A percentile compares a stretch with the other conserved stretches of the same genome.
phyloP scores from a whole-genome alignment of 2,888 invertebrate species.

The Apotomis capreana region DNA sequence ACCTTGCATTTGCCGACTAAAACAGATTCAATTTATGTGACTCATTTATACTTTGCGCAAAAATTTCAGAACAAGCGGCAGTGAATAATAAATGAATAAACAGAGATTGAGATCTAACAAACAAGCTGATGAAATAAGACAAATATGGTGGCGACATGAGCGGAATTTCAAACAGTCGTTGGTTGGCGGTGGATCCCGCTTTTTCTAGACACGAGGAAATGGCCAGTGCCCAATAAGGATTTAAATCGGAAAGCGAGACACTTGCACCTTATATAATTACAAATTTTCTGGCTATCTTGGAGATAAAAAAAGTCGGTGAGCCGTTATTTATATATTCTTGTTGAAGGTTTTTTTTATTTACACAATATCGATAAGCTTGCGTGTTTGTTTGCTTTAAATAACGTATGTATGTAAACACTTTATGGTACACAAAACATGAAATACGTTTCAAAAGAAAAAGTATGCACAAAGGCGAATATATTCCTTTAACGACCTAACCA shows the following conservation, averaged over 20 bases:
- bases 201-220: slow-evolving; percentile 28
- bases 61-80: slow-evolving; percentile 59
- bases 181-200: slow-evolving; percentile 13
- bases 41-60: slow-evolving; percentile 48
- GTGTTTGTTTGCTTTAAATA: too few relatives aligned
- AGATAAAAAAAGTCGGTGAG: background rate
- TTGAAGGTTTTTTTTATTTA: too few relatives aligned
- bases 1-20: slow-evolving; percentile 10
- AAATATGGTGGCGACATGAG: slow-evolving; percentile 74
- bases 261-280: slow-evolving; percentile 3
- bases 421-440: too few relatives aligned
- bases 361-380: too few relatives aligned
- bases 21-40: slow-evolving; percentile 41
- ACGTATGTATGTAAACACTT: too few relatives aligned
- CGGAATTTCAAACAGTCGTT: slow-evolving; percentile 67
- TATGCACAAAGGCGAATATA: too few relatives aligned
- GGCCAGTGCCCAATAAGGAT: slow-evolving; percentile 6
- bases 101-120: slow-evolving; percentile 76
- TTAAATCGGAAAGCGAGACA: slow-evolving; percentile 11
- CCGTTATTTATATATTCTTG: background rate
- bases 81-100: slow-evolving; percentile 74
- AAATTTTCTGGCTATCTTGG: background rate
- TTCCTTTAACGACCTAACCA: too few relatives aligned
- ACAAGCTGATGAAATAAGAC: slow-evolving; percentile 76
- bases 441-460: too few relatives aligned